These are phyloP conservation scores for Crenichthys baileyi DNA, from an alignment of 2,797 vertebrate genomes.

Conservation along the genomic window DNA sequence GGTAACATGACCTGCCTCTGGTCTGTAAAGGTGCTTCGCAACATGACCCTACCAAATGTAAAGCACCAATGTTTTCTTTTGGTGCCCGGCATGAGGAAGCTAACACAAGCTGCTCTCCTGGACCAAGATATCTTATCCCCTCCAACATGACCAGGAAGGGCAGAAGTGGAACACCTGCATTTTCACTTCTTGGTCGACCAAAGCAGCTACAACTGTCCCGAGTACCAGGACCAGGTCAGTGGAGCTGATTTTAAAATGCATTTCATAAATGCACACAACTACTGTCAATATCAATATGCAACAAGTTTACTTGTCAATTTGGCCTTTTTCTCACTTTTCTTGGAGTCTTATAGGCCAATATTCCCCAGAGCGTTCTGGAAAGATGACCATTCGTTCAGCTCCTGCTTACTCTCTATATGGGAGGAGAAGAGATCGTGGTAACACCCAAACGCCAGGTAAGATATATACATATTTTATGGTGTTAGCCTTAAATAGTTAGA, in stretches of 20 bases:
- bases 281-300: background rate
- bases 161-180: constrained; percentile 78
- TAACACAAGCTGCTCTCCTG: constrained; percentile 74
- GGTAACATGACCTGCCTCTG: background rate
- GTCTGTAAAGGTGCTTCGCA: constrained; percentile 63
- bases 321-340: background rate
- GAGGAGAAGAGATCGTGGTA: constrained; percentile 69
- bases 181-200: constrained; percentile 83
- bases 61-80: constrained; percentile 86
- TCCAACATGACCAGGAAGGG: constrained; percentile 82
- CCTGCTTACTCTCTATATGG: constrained; percentile 83
- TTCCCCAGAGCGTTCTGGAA: constrained; percentile 79
- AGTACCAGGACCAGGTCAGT: constrained; percentile 87
- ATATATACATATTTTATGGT: background rate
- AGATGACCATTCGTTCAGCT: constrained; percentile 67
- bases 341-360: constrained; percentile 82
- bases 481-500: no score
- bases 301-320: background rate
- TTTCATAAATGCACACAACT: background rate
- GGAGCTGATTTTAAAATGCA: background rate
- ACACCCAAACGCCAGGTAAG: constrained; percentile 83
- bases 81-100: constrained; percentile 71
- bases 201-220: constrained; percentile 61
- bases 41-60: constrained; percentile 85
- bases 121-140: constrained; percentile 85